A percentile compares a stretch with the other conserved stretches of the same genome.
phyloP scores from a whole-genome alignment of 2,888 invertebrate species.

The Mythimna albipuncta region DNA sequence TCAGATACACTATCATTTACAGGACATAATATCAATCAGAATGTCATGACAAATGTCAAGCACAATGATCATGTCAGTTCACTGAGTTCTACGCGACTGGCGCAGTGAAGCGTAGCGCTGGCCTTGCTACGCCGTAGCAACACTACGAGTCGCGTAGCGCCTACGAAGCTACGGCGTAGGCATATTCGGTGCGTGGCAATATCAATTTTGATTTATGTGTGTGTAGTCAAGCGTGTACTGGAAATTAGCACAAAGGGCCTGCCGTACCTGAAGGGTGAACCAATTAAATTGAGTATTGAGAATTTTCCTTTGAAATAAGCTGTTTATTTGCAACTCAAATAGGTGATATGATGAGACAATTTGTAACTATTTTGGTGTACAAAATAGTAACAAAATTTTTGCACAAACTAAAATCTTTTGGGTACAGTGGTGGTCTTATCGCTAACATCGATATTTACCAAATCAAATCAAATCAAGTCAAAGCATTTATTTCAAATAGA shows the following conservation, averaged over 20 bases:
- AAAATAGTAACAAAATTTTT: no score
- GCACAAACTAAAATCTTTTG: no score
- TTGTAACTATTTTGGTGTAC: no score
- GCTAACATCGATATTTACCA: no score
- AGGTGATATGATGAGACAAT: no score
- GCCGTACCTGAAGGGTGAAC: background rate
- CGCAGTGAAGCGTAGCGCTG: slow-evolving; percentile 51
- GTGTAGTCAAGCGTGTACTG: slow-evolving; percentile 16
- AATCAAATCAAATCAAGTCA: no score
- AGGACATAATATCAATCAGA: slow-evolving; percentile 45
- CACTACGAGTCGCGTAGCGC: slow-evolving; percentile 69
- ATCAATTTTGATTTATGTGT: slow-evolving; percentile 46
- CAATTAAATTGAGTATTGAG: background rate
- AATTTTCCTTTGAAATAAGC: background rate
- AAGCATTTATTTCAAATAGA: no score
- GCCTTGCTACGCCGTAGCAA: slow-evolving; percentile 68
- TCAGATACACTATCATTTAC: background rate
- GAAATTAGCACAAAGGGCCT: slow-evolving; percentile 28
- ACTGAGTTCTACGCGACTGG: slow-evolving; percentile 45
- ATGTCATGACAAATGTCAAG: slow-evolving; percentile 42
- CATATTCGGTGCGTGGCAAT: slow-evolving; percentile 27
- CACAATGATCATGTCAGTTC: slow-evolving; percentile 33
- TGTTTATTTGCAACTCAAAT: no score
- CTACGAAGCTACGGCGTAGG: slow-evolving; percentile 66
- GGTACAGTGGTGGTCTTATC: no score